These are phyloP conservation scores for Grantiella picta DNA, from an alignment of 2,113 vertebrate species.

Conservation along the genomic window DNA sequence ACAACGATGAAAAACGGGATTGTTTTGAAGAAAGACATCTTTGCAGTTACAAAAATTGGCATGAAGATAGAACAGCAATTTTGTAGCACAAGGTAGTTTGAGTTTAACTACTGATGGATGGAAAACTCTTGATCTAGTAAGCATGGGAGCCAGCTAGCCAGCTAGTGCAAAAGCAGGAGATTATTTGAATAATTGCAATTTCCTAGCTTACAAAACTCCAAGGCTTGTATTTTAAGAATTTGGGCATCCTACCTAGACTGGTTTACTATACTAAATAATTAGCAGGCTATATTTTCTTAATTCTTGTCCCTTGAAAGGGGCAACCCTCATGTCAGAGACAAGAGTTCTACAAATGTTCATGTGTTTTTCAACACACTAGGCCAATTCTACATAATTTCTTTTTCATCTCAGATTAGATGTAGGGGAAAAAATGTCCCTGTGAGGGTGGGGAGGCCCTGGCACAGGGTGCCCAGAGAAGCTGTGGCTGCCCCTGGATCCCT, in stretches of 20 bases:
- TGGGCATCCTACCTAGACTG: not conserved
- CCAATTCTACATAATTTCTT: not conserved
- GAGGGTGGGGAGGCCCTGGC: fast-evolving
- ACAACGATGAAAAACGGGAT: not conserved
- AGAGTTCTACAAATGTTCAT: not conserved
- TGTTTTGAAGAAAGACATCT: constrained; percentile 17
- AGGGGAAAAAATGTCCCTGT: not conserved
- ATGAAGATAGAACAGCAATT: not conserved
- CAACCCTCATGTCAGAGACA: not conserved
- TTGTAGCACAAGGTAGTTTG: not conserved
- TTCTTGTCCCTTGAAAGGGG: not conserved
- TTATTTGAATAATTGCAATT: not conserved
- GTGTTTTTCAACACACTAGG: not conserved
- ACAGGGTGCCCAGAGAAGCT: not conserved
- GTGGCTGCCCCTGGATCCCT: not conserved
- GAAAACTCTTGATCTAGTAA: not conserved
- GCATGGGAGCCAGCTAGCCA: not conserved
- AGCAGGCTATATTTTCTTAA: not conserved
- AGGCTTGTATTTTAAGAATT: not conserved
- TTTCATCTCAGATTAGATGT: not conserved
- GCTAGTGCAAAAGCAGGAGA: not conserved
- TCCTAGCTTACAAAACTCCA: not conserved
- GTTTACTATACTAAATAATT: not conserved
- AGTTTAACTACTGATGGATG: not conserved
- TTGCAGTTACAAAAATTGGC: not conserved